phyloP scores from a whole-genome alignment of 2,797 vertebrate genomes.

The Platalea minor region DNA sequence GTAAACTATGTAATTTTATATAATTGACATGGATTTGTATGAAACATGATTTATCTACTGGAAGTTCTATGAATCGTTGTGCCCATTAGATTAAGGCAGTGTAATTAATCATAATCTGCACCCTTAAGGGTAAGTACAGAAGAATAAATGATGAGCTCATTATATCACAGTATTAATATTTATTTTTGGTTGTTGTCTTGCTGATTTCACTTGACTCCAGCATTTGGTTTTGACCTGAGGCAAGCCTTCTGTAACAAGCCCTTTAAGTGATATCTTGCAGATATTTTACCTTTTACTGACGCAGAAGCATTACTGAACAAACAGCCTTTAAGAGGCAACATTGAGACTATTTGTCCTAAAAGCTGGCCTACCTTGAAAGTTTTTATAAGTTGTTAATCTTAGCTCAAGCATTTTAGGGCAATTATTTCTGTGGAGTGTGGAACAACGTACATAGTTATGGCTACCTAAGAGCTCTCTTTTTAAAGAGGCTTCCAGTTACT shows the following conservation, averaged over 20 bases:
- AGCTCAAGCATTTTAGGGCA: background rate
- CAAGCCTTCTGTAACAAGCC: background rate
- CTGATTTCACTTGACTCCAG: background rate
- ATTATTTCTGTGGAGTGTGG: background rate
- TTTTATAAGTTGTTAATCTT: background rate
- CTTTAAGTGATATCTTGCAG: background rate
- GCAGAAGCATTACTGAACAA: background rate
- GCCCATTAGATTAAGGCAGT: background rate
- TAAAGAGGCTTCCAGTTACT: background rate
- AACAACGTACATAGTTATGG: background rate
- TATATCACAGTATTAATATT: background rate
- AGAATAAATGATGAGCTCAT: background rate
- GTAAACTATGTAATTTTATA: background rate
- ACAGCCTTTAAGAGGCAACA: background rate
- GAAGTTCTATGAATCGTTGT: background rate
- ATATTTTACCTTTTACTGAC: background rate
- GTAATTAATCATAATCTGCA: slow-evolving; percentile 1
- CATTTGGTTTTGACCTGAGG: background rate
- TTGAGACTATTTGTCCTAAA: background rate
- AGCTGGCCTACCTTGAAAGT: background rate
- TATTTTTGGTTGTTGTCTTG: background rate
- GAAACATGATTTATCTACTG: background rate
- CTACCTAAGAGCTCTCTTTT: background rate
- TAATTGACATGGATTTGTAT: background rate
- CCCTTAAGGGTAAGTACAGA: background rate